Evolutionary conservation across 2,113 vertebrate species (phyloP).

Genomic region (Oenanthe melanoleuca): DNA sequence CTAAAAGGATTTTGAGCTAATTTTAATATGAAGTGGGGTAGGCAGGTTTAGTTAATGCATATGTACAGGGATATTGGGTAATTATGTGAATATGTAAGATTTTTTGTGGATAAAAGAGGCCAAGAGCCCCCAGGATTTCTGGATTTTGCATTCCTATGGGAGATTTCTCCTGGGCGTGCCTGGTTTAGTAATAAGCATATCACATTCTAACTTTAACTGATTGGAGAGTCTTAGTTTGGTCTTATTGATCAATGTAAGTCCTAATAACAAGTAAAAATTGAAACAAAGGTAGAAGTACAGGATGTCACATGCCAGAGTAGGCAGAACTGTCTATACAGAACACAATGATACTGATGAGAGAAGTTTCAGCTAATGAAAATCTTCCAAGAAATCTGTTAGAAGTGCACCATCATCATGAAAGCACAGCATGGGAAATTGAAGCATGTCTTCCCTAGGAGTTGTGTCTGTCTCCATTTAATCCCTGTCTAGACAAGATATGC

Average conservation of each 20-base stretch:
- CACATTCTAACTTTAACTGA: too few species aligned
- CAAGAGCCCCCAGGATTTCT: too few species aligned
- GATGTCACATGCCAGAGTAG: not conserved
- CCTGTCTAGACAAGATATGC: not conserved
- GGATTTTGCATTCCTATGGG: too few species aligned
- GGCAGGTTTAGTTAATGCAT: too few species aligned
- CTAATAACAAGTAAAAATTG: not conserved
- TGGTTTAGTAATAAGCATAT: too few species aligned
- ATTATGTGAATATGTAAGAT: too few species aligned
- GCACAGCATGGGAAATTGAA: not conserved
- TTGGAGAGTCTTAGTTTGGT: too few species aligned
- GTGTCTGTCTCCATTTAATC: not conserved
- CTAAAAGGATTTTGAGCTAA: too few species aligned
- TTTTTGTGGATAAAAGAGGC: too few species aligned
- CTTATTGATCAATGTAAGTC: not conserved
- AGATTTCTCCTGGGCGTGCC: too few species aligned
- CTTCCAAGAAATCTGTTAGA: not conserved
- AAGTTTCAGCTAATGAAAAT: not conserved
- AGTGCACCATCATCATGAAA: not conserved
- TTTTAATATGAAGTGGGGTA: too few species aligned
- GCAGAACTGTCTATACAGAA: not conserved
- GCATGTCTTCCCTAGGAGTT: not conserved
- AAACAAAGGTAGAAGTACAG: not conserved
- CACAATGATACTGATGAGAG: fast-evolving
- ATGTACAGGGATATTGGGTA: too few species aligned